These are phyloP conservation scores for Amblyopsis rosae DNA, from an alignment of 2,113 vertebrate species.

Conservation along the genomic window DNA sequence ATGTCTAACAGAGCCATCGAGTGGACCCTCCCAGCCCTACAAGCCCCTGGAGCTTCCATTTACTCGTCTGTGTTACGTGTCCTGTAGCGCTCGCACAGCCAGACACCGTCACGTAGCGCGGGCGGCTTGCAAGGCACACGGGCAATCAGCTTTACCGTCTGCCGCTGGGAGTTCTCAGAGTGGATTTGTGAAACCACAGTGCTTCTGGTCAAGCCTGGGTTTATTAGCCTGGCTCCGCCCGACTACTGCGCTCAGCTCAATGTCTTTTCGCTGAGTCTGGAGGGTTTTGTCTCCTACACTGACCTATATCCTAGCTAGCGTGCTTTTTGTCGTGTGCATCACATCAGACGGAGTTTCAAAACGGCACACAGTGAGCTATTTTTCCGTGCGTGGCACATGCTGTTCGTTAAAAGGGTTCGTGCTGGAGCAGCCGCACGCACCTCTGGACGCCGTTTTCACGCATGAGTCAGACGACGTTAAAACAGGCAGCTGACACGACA, in stretches of 20 bases:
- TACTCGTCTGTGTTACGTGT: constrained; percentile 67
- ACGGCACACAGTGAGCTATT: too few species aligned
- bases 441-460: too few species aligned
- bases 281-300: background rate
- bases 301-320: too few species aligned
- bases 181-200: background rate
- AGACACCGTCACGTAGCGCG: background rate
- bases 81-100: background rate
- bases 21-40: constrained; percentile 51
- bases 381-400: too few species aligned
- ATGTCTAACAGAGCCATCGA: constrained; percentile 58
- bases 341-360: background rate
- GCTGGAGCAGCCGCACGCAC: too few species aligned
- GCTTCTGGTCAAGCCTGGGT: background rate
- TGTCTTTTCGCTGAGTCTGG: background rate
- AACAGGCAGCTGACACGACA: background rate
- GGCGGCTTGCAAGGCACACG: background rate
- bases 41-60: constrained; percentile 72
- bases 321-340: too few species aligned
- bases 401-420: too few species aligned
- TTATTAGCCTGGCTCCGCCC: background rate
- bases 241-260: background rate
- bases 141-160: background rate
- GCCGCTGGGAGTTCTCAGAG: too few species aligned
- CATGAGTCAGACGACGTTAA: background rate